phyloP scores from a whole-genome alignment of 1,140 invertebrate genomes.

The Palaemon carinicauda region DNA sequence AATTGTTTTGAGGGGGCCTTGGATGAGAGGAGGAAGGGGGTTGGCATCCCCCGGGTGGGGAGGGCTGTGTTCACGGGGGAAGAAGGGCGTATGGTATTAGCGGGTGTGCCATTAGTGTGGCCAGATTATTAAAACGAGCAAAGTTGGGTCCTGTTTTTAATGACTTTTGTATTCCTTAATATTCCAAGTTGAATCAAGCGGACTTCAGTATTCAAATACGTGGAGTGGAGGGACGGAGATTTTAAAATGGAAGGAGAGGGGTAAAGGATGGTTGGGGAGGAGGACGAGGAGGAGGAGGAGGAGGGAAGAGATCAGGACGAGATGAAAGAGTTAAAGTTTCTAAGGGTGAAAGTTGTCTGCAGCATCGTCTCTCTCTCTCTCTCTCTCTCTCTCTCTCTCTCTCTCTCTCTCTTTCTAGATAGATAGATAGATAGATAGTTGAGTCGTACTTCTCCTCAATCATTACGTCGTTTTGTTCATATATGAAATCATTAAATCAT shows the following conservation, averaged over 20 bases:
- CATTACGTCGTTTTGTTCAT: no score
- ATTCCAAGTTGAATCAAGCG: conserved; percentile 52
- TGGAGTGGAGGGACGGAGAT: background rate
- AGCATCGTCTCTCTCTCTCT: no score
- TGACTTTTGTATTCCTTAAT: conserved; percentile 56
- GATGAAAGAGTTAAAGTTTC: no score
- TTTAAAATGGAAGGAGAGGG: background rate
- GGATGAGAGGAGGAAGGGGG: no score
- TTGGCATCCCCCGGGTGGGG: no score
- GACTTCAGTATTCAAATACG: conserved; percentile 50
- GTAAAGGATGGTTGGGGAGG: background rate
- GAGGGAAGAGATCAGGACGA: background rate
- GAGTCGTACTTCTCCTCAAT: no score
- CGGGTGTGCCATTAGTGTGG: conserved; percentile 44
- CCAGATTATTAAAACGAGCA: conserved; percentile 55
- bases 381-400: no score
- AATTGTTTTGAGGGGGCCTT: conserved; percentile 43
- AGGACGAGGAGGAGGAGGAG: background rate
- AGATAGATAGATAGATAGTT: no score
- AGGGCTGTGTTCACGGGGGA: no score
- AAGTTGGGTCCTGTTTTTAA: conserved; percentile 56
- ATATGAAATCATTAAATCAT: no score
- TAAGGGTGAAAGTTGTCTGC: no score
- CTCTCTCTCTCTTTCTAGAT: no score
- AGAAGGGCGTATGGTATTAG: conserved; percentile 23